phyloP scores from a whole-genome alignment of 2,113 vertebrate species.

The Calidris pygmaea region DNA sequence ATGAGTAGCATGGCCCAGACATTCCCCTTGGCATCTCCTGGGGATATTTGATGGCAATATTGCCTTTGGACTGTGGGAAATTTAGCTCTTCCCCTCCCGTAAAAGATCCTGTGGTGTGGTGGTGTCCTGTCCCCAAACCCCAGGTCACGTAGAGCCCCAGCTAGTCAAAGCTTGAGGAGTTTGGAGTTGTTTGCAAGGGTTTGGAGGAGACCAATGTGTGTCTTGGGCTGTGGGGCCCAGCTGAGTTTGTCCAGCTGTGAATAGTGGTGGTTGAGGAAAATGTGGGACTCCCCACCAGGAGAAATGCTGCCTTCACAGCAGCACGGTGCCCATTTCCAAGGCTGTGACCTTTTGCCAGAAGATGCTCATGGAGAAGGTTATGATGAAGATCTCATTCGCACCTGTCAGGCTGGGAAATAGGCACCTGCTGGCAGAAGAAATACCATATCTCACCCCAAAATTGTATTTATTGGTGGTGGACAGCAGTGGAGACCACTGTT shows the following conservation, averaged over 20 bases:
- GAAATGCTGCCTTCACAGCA: background rate
- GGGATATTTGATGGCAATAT: background rate
- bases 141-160: background rate
- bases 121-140: background rate
- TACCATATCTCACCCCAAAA: background rate
- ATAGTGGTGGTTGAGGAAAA: no score
- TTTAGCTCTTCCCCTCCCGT: rapidly evolving
- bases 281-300: background rate
- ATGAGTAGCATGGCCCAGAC: background rate
- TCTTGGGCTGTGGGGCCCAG: background rate
- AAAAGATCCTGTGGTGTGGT: background rate
- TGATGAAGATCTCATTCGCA: background rate
- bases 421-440: background rate
- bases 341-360: background rate
- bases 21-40: background rate
- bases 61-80: background rate
- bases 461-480: background rate
- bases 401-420: background rate
- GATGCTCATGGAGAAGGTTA: background rate
- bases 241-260: background rate
- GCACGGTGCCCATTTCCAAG: background rate
- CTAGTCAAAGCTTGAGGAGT: background rate
- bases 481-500: no score
- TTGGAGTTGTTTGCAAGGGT: background rate
- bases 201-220: background rate